Conservation (phyloP, 2,797 vertebrate genomes). For the Lepus oiostolus region DNA sequence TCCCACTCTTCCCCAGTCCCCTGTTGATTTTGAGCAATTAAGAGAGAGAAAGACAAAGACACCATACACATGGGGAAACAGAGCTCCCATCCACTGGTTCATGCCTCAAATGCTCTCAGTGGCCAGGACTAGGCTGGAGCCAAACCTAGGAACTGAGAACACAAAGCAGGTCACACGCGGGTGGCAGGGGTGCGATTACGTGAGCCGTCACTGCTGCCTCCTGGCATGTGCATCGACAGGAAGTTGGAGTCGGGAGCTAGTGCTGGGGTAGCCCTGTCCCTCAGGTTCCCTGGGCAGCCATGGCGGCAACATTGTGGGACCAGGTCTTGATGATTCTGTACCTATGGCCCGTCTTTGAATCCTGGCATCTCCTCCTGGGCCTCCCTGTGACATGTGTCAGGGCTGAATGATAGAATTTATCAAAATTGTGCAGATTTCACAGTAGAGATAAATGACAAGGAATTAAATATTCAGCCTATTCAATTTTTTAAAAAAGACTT, state of each 20-base stretch:
- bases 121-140: too few relatives aligned
- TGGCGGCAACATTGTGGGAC: background rate
- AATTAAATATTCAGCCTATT: background rate
- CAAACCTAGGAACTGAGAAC: too few relatives aligned
- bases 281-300: fast-evolving
- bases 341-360: background rate
- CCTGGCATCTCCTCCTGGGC: background rate
- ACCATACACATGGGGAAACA: too few relatives aligned
- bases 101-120: too few relatives aligned
- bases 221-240: too few relatives aligned
- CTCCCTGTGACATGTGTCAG: background rate
- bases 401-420: background rate
- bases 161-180: too few relatives aligned
- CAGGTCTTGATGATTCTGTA: background rate
- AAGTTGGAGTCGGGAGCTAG: too few relatives aligned
- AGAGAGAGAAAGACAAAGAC: too few relatives aligned
- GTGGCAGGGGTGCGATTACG: too few relatives aligned
- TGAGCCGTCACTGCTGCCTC: too few relatives aligned
- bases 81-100: too few relatives aligned
- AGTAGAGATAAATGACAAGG: background rate
- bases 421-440: background rate
- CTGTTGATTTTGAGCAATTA: background rate
- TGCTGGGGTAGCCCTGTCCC: background rate
- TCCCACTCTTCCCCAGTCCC: background rate
- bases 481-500: too few relatives aligned